Percentiles rank a stretch among this genome's conserved stretches.
These are phyloP conservation scores for Cyprinus carpio DNA, from an alignment of 2,113 vertebrate genomes.

Conservation along the genomic window DNA sequence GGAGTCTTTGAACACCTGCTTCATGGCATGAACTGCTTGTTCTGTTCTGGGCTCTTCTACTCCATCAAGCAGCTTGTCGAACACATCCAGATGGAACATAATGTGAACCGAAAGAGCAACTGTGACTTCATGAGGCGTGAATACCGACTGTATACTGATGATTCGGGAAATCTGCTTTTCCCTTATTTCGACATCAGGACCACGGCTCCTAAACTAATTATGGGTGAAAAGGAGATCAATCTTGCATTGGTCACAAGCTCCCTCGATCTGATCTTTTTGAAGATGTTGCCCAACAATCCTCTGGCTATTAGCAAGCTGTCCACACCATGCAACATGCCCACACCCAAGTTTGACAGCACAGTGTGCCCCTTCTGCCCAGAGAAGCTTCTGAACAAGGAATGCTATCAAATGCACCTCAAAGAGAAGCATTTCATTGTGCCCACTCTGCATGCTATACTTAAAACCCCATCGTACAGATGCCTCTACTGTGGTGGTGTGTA, in stretches of 20 bases:
- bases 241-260: conserved; percentile 85
- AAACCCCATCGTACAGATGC: conserved; percentile 93
- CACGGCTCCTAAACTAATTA: conserved; percentile 81
- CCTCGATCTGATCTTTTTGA: conserved; percentile 84
- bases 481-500: conserved; percentile 97
- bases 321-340: conserved; percentile 50
- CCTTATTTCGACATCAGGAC: conserved; percentile 92
- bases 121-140: conserved; percentile 86
- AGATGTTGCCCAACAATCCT: conserved; percentile 78
- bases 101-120: conserved; percentile 81
- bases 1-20: conserved; percentile 88
- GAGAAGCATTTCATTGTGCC: conserved; percentile 92
- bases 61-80: conserved; percentile 85
- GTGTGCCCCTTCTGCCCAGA: conserved; percentile 90
- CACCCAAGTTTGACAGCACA: conserved; percentile 65
- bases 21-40: conserved; percentile 91
- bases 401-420: conserved; percentile 86
- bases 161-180: conserved; percentile 81
- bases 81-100: conserved; percentile 82
- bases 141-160: conserved; percentile 82
- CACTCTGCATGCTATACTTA: conserved; percentile 90
- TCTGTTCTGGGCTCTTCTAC: conserved; percentile 88
- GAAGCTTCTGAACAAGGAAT: conserved; percentile 75
- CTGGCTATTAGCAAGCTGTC: conserved; percentile 55
- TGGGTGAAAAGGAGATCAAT: conserved; percentile 87